Evolutionary conservation across 2,797 vertebrate genomes (phyloP).

Genomic region (Trichosurus vulpecula): DNA sequence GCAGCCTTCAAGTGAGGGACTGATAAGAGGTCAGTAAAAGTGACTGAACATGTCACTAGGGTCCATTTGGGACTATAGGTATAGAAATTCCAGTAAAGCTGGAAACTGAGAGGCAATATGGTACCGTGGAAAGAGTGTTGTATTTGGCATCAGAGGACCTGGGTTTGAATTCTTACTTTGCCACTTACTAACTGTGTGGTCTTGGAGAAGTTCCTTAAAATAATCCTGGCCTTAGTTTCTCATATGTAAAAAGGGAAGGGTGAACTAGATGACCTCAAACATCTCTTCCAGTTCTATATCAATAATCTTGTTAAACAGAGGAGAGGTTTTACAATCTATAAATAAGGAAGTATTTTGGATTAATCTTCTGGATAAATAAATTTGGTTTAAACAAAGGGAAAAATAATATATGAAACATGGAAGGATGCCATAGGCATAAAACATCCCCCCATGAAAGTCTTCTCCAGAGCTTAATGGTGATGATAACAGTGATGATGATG

Average conservation of each 20-base stretch:
- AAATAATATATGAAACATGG: not conserved
- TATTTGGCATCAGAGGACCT: not conserved
- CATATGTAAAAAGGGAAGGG: not conserved
- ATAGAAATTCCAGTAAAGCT: not conserved
- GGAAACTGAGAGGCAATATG: not conserved
- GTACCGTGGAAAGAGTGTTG: not conserved
- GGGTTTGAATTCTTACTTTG: not conserved
- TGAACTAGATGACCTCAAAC: not conserved
- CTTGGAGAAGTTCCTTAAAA: not conserved
- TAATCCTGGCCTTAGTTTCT: not conserved
- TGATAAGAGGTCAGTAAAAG: not conserved
- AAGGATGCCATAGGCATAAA: not conserved
- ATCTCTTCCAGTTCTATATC: not conserved
- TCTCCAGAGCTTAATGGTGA: not conserved
- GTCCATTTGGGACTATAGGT: not conserved
- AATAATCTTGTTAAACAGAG: not conserved
- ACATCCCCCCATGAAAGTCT: not conserved
- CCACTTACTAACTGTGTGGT: not conserved
- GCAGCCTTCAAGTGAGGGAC: not conserved
- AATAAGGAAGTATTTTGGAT: not conserved
- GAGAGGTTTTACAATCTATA: not conserved
- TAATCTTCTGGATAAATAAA: conserved; percentile 24
- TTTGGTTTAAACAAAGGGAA: not conserved
- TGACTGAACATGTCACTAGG: not conserved
- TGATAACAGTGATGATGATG: not conserved